phyloP scores from a whole-genome alignment of 2,888 invertebrate species.

The Lamellibrachia satsuma region DNA sequence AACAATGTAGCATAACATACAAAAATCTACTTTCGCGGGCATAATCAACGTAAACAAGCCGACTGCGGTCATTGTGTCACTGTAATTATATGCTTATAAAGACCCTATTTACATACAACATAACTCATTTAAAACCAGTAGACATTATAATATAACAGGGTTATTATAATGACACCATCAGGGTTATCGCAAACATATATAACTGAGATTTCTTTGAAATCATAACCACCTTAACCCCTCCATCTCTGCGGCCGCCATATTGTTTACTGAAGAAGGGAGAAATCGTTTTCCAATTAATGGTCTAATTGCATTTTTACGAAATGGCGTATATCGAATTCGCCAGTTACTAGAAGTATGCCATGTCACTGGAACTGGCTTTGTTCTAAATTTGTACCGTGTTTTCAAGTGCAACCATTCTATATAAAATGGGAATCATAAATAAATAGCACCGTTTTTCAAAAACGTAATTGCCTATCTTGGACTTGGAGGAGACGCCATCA shows the following conservation, averaged over 20 bases:
- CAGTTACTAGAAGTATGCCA: not conserved
- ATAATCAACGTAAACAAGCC: slow-evolving; percentile 9
- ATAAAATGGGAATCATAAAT: not conserved
- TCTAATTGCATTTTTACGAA: not conserved
- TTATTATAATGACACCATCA: not conserved
- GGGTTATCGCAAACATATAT: not conserved
- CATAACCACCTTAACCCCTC: slow-evolving; percentile 21
- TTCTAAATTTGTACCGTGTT: not conserved
- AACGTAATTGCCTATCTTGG: not conserved
- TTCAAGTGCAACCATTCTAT: not conserved
- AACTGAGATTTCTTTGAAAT: not conserved
- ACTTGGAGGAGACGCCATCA: not conserved
- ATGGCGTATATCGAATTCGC: not conserved
- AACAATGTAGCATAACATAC: not conserved
- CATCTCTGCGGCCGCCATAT: slow-evolving; percentile 25
- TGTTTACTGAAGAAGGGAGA: slow-evolving; percentile 28
- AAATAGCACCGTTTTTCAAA: not conserved
- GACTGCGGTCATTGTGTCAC: not conserved
- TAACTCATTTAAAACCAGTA: not conserved
- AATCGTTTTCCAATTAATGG: not conserved
- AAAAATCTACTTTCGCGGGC: not conserved
- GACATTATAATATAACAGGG: not conserved
- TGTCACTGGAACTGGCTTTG: not conserved
- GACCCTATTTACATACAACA: not conserved
- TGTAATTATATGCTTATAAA: not conserved